These are phyloP conservation scores for Heliconius cydno DNA, from an alignment of 2,888 invertebrate species.

Conservation along the genomic window DNA sequence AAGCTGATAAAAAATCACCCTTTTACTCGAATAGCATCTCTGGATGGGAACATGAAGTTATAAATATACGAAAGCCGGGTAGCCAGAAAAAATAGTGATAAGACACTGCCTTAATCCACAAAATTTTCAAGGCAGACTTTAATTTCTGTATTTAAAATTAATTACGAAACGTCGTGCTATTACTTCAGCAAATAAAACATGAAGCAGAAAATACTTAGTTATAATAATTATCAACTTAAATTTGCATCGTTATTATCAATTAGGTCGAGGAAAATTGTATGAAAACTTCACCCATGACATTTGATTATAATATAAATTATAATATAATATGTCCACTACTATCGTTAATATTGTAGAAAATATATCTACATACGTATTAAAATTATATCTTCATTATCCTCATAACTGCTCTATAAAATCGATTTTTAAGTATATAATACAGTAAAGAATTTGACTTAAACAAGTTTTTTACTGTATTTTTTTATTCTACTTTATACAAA, in stretches of 20 bases:
- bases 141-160: neutral
- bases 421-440: neutral
- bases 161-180: neutral
- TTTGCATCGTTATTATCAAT: slow-evolving; percentile 7
- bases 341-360: neutral
- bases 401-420: neutral
- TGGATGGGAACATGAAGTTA: too few species aligned
- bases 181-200: neutral
- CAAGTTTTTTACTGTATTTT: neutral
- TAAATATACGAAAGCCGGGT: too few species aligned
- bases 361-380: neutral
- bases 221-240: neutral
- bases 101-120: neutral
- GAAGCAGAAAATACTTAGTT: neutral
- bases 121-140: neutral
- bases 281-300: too few species aligned
- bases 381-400: neutral
- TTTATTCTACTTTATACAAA: neutral
- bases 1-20: too few species aligned
- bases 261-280: slow-evolving; percentile 14
- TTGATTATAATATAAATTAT: neutral
- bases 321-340: neutral
- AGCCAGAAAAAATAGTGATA: neutral
- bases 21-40: too few species aligned
- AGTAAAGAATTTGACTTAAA: slow-evolving; percentile 10